These are phyloP conservation scores for Bungarus multicinctus DNA, from an alignment of 2,113 vertebrate species.

Conservation along the genomic window DNA sequence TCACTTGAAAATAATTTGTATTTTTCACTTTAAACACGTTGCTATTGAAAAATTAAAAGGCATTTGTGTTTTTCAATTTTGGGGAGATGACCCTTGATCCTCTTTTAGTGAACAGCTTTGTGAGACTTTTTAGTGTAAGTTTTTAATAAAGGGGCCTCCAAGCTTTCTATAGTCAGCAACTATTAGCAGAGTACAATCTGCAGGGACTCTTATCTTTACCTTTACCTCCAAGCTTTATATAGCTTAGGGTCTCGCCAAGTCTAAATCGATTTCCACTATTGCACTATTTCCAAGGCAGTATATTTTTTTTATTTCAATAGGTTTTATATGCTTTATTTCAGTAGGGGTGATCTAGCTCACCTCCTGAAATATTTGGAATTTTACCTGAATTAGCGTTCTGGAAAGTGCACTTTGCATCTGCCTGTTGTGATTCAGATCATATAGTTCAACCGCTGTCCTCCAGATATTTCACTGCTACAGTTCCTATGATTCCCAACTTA, in stretches of 20 bases:
- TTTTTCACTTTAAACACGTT: background rate
- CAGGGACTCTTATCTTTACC: background rate
- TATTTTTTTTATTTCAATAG: background rate
- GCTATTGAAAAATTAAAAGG: background rate
- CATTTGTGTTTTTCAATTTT: background rate
- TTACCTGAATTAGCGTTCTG: background rate
- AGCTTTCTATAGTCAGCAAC: background rate
- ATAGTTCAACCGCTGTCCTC: background rate
- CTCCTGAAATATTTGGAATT: background rate
- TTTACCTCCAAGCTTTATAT: background rate
- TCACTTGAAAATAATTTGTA: background rate
- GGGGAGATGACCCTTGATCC: background rate
- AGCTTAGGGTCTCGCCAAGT: background rate
- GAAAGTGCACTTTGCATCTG: background rate
- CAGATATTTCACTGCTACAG: background rate
- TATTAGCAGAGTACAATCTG: background rate
- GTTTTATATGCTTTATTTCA: background rate
- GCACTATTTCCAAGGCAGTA: background rate
- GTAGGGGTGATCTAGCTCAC: background rate
- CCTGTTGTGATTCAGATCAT: background rate
- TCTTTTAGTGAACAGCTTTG: background rate
- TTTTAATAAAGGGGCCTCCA: background rate
- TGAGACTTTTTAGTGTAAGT: background rate
- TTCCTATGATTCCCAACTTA: background rate
- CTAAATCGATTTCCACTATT: background rate